phyloP scores from a whole-genome alignment of 2,113 vertebrate species.

The Melierax canorus region DNA sequence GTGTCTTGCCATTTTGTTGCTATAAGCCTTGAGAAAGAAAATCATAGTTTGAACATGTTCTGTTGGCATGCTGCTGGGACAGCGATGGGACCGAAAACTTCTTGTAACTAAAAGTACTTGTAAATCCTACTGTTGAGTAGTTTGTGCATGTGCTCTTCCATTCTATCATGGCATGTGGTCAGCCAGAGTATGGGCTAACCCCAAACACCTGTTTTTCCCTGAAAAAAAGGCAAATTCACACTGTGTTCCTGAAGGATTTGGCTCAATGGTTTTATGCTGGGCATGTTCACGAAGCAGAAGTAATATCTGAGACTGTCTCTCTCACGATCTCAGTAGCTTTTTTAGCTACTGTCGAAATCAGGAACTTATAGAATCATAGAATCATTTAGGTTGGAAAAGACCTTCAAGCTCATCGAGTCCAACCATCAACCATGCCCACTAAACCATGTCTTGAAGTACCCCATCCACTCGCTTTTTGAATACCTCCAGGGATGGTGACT shows the following conservation, averaged over 20 bases:
- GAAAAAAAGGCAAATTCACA: neutral
- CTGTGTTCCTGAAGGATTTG: neutral
- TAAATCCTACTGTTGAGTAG: neutral
- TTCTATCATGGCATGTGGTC: accelerated
- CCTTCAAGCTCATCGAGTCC: too few relatives aligned
- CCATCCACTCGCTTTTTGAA: too few relatives aligned
- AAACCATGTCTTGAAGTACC: too few relatives aligned
- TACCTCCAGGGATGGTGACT: too few relatives aligned
- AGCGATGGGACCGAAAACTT: neutral
- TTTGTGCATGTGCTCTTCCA: neutral
- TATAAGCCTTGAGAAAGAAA: neutral
- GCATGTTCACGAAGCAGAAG: neutral
- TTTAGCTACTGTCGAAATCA: neutral
- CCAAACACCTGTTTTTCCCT: neutral
- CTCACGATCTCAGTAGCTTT: neutral
- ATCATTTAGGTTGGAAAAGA: too few relatives aligned
- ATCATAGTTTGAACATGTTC: neutral
- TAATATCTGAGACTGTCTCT: neutral
- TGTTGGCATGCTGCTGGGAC: neutral
- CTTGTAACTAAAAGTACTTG: neutral
- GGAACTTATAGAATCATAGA: too few relatives aligned
- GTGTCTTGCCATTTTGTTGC: neutral
- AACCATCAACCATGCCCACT: too few relatives aligned
- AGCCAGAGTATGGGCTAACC: neutral
- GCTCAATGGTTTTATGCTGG: neutral